phyloP scores from a whole-genome alignment of 2,888 invertebrate genomes.

The Ectemnius continuus region DNA sequence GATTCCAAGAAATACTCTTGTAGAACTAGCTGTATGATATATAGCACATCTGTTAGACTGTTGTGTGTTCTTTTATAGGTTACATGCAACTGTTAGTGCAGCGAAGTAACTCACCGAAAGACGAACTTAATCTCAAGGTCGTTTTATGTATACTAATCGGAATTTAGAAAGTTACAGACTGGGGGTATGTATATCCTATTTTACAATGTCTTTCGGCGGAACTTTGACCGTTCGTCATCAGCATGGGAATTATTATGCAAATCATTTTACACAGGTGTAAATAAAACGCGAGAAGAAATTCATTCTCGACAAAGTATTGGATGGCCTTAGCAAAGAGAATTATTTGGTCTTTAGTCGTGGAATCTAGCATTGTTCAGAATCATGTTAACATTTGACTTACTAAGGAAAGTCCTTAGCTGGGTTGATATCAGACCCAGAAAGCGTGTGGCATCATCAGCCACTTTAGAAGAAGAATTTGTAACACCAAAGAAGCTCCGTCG shows the following conservation, averaged over 20 bases:
- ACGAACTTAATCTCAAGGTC: neutral
- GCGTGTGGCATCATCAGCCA: constrained; percentile 57
- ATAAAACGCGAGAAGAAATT: neutral
- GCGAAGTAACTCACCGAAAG: no score
- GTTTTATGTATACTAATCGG: neutral
- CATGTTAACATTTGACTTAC: constrained; percentile 63
- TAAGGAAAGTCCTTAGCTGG: constrained; percentile 67
- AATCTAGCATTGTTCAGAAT: constrained; percentile 23
- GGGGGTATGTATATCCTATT: neutral
- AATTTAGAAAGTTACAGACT: neutral
- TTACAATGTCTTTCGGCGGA: neutral
- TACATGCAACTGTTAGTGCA: no score
- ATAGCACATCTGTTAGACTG: no score
- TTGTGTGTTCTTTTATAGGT: no score
- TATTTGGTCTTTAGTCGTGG: constrained; percentile 15
- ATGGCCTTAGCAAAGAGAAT: constrained; percentile 41
- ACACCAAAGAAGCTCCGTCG: constrained; percentile 61
- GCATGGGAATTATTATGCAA: neutral
- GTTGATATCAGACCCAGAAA: constrained; percentile 66
- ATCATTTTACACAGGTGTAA: neutral
- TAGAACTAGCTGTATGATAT: neutral
- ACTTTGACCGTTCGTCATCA: neutral
- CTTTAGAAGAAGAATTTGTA: constrained; percentile 45
- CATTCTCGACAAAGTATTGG: constrained; percentile 24
- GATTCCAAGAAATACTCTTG: neutral